Evolutionary conservation across 2,888 invertebrate species (phyloP).

Genomic region (Polietes domitor): DNA sequence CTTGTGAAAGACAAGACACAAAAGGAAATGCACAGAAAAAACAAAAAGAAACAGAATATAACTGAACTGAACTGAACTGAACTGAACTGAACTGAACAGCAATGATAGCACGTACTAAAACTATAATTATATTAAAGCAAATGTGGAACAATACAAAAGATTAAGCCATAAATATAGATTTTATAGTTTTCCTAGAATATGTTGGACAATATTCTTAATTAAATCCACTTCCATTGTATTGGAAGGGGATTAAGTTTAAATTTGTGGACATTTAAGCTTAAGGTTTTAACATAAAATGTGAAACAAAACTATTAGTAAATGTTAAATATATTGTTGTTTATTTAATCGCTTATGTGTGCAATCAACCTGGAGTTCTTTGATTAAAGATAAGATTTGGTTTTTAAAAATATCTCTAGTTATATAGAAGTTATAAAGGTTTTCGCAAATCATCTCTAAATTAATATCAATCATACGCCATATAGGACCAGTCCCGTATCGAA

Average conservation of each 20-base stretch:
- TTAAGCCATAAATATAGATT: not conserved
- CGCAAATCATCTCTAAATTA: not conserved
- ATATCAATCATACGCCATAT: not conserved
- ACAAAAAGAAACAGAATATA: not conserved
- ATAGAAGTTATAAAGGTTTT: not conserved
- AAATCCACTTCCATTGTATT: too few relatives aligned
- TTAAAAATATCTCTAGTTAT: not conserved
- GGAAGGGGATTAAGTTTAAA: too few relatives aligned
- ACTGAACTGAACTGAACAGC: too few relatives aligned
- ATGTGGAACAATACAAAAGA: not conserved
- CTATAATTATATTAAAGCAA: constrained; percentile 14
- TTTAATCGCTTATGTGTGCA: too few relatives aligned
- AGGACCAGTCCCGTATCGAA: not conserved
- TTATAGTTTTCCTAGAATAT: not conserved
- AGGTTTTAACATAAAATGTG: too few relatives aligned
- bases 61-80: too few relatives aligned
- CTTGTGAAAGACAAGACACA: constrained; percentile 6
- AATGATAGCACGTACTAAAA: not conserved
- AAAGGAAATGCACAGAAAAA: not conserved
- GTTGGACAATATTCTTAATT: not conserved
- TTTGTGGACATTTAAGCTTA: too few relatives aligned
- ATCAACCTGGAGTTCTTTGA: too few relatives aligned
- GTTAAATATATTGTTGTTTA: too few relatives aligned
- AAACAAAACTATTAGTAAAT: too few relatives aligned
- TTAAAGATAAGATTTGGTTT: too few relatives aligned